Percentiles rank a stretch among this genome's conserved stretches.
phyloP scores from a whole-genome alignment of 2,888 invertebrate species.

The Acrobasis suavella region DNA sequence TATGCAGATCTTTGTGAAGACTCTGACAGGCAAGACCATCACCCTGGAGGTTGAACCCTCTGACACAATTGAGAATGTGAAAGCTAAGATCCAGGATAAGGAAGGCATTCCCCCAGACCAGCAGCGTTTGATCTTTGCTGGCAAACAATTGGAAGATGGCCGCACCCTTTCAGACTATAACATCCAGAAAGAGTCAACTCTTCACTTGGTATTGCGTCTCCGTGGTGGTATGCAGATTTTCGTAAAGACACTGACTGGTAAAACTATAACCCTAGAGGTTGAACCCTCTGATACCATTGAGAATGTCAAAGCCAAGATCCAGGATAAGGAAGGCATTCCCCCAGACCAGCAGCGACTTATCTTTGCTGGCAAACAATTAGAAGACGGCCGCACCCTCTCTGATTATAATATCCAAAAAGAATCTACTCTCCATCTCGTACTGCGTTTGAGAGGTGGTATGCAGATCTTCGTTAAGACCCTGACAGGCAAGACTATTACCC shows the following conservation, averaged over 20 bases:
- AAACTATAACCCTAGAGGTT: constrained; percentile 48
- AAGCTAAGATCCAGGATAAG: constrained; percentile 65
- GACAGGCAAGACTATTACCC: constrained; percentile 52
- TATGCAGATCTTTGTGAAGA: constrained; percentile 65
- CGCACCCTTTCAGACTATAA: constrained; percentile 63
- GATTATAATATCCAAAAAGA: constrained; percentile 61
- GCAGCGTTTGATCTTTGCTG: constrained; percentile 60
- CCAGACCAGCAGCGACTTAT: constrained; percentile 50
- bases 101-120: constrained; percentile 66
- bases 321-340: constrained; percentile 50
- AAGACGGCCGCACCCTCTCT: constrained; percentile 46
- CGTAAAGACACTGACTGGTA: constrained; percentile 50
- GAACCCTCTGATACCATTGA: constrained; percentile 50
- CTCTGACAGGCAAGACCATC: constrained; percentile 61
- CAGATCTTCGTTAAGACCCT: constrained; percentile 54
- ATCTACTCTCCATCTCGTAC: constrained; percentile 56
- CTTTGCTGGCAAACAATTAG: constrained; percentile 48
- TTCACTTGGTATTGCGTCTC: constrained; percentile 57
- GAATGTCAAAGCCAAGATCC: constrained; percentile 51
- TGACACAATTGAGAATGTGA: constrained; percentile 63
- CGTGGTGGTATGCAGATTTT: constrained; percentile 62
- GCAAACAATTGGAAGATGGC: constrained; percentile 61
- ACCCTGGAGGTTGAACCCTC: constrained; percentile 59
- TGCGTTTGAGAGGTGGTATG: constrained; percentile 59
- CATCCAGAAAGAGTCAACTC: constrained; percentile 62